Evolutionary conservation across 2,113 vertebrate genomes (phyloP).

Genomic region (Daubentonia madagascariensis): DNA sequence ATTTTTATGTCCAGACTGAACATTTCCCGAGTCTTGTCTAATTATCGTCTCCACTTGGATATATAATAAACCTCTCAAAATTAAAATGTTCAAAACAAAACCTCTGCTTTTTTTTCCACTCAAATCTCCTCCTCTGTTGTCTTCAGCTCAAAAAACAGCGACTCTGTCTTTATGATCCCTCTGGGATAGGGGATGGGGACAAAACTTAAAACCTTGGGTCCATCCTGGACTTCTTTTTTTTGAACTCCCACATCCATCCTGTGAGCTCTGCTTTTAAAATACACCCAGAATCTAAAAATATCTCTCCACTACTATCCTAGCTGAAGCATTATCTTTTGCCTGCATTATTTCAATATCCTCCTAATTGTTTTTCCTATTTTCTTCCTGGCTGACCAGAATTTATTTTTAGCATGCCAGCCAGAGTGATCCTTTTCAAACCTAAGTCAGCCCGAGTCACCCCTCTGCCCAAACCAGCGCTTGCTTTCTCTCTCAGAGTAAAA

Average conservation of each 20-base stretch:
- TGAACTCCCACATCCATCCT: neutral
- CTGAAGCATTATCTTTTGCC: neutral
- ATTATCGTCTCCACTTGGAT: neutral
- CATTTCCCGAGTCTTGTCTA: neutral
- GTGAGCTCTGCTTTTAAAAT: neutral
- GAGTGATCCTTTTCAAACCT: neutral
- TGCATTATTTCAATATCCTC: neutral
- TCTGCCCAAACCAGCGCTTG: neutral
- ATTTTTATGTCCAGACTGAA: neutral
- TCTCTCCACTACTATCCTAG: neutral
- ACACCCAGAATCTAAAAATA: neutral
- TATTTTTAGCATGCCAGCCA: slow-evolving; percentile 2
- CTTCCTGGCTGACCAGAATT: neutral
- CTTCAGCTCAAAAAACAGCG: neutral
- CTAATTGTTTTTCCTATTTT: neutral
- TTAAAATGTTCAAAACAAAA: neutral
- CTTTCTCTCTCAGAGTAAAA: neutral
- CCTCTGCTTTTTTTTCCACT: neutral
- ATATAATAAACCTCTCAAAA: neutral
- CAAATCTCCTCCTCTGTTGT: neutral
- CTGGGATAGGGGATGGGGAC: too few relatives aligned
- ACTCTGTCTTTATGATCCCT: neutral
- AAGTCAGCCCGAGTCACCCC: neutral
- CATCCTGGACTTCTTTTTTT: neutral
- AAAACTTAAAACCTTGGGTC: neutral